Conservation (phyloP, 2,113 vertebrate species). For the Mesembrinibis cayennensis region DNA sequence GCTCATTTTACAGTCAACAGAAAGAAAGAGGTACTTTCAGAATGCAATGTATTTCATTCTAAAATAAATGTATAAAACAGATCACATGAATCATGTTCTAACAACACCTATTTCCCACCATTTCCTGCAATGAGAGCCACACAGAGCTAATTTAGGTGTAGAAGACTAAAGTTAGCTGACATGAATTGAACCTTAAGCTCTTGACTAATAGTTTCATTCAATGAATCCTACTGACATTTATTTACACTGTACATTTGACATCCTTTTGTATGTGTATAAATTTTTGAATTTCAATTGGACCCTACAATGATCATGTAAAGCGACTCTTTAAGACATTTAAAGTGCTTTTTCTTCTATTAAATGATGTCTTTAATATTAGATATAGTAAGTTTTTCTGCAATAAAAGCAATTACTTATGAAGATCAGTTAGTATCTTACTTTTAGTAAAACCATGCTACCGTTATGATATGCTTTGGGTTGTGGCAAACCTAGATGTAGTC, state of each 20-base stretch:
- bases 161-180: background rate
- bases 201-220: background rate
- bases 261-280: fast-evolving
- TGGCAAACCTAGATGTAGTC: background rate
- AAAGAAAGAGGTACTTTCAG: background rate
- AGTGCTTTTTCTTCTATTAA: background rate
- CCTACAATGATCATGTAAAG: background rate
- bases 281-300: background rate
- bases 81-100: background rate
- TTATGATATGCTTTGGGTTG: background rate
- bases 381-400: background rate
- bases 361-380: background rate
- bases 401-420: background rate
- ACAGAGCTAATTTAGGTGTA: background rate
- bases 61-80: background rate
- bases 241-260: background rate
- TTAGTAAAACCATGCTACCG: background rate
- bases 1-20: background rate
- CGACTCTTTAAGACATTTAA: background rate
- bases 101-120: background rate
- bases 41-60: background rate
- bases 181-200: background rate
- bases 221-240: background rate
- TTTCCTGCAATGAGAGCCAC: background rate
- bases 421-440: background rate